These are phyloP conservation scores for Callithrix jacchus DNA, from an alignment of 2,113 vertebrate genomes.

Conservation along the genomic window DNA sequence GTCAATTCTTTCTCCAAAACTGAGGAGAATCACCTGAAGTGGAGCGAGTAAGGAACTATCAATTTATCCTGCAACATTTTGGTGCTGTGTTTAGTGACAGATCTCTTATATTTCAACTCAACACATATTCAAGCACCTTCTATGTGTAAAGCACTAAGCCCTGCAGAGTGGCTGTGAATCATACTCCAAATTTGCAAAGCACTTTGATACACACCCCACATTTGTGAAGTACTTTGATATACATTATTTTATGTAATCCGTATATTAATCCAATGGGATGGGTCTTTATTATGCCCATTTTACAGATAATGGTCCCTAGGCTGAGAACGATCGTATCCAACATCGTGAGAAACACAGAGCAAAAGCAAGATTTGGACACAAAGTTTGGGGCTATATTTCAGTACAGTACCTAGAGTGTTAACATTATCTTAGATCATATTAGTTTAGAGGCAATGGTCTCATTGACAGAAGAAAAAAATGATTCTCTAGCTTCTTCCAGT, in stretches of 20 bases:
- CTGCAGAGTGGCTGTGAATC: neutral
- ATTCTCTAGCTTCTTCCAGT: neutral
- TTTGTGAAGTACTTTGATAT: neutral
- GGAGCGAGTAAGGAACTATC: neutral
- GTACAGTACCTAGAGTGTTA: neutral
- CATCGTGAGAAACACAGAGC: neutral
- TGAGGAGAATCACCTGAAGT: neutral
- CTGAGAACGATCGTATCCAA: neutral
- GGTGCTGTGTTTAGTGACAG: neutral
- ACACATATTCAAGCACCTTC: neutral
- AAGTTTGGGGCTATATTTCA: neutral
- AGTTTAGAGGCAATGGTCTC: neutral
- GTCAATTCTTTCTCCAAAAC: neutral
- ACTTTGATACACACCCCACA: neutral
- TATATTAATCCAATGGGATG: neutral
- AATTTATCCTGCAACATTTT: neutral
- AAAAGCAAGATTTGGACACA: neutral
- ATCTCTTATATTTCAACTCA: neutral
- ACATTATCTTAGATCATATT: neutral
- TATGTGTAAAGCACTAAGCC: neutral
- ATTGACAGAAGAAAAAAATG: neutral
- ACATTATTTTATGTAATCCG: neutral
- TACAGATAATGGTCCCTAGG: neutral
- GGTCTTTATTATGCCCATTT: neutral
- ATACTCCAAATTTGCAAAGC: neutral